These are phyloP conservation scores for Nansenia antarctica DNA, from an alignment of 2,113 vertebrate species.

Conservation along the genomic window DNA sequence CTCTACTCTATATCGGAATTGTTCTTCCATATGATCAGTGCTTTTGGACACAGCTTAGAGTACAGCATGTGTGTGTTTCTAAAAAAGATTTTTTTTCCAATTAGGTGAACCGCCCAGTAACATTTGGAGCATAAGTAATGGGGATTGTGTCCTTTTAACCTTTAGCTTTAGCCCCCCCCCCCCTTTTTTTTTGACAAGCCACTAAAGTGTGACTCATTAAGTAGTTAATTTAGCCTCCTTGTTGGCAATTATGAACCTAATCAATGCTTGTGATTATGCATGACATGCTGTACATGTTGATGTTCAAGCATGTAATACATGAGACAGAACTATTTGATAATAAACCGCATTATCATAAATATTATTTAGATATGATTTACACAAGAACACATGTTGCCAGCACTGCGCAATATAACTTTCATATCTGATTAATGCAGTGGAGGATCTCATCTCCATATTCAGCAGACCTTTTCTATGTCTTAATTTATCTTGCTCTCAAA, in stretches of 20 bases:
- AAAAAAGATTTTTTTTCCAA: neutral
- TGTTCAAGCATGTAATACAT: neutral
- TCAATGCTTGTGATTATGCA: neutral
- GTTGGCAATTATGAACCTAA: slow-evolving; percentile 9
- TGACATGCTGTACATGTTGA: neutral
- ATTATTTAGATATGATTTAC: neutral
- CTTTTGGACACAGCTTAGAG: neutral
- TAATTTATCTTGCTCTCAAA: neutral
- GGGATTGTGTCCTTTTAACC: slow-evolving; percentile 4
- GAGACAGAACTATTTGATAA: neutral
- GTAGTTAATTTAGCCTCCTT: neutral
- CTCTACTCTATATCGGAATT: neutral
- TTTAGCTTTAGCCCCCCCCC: neutral
- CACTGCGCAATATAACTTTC: neutral
- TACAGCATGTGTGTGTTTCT: neutral
- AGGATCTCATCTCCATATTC: neutral
- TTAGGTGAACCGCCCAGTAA: neutral
- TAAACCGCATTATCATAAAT: no score
- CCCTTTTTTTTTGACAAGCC: neutral
- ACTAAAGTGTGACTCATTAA: neutral
- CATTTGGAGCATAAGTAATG: slow-evolving; percentile 12
- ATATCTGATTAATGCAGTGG: neutral
- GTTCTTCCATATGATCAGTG: neutral
- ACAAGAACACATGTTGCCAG: neutral
- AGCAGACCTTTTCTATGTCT: neutral